phyloP scores from a whole-genome alignment of 2,888 invertebrate species.

The Lasioglossum calceatum region DNA sequence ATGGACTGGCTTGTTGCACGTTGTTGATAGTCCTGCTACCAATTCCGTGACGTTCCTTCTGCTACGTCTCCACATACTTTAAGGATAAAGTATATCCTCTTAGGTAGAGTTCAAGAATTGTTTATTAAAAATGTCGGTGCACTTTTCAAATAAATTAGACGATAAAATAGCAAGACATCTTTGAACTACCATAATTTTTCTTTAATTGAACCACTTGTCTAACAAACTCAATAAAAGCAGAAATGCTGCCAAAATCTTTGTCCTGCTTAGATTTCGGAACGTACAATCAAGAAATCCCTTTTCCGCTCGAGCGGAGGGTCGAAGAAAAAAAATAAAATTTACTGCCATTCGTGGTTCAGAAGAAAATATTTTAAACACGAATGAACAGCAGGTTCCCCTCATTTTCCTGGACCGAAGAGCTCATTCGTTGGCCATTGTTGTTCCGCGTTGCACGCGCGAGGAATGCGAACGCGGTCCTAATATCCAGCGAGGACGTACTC shows the following conservation, averaged over 20 bases:
- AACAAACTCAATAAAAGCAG: too few species aligned
- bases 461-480: conserved; percentile 50
- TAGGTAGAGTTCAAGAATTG: not conserved
- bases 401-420: conserved; percentile 21
- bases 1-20: not conserved
- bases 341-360: not conserved
- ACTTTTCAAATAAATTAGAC: not conserved
- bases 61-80: not conserved
- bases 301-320: not conserved
- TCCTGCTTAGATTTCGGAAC: not conserved
- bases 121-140: too few species aligned
- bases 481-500: conserved; percentile 23
- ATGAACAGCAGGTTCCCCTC: not conserved
- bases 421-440: conserved; percentile 63
- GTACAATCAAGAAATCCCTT: not conserved
- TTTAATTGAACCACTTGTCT: not conserved
- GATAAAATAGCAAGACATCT: not conserved
- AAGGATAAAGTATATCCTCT: not conserved
- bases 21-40: not conserved
- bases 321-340: not conserved
- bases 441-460: conserved; percentile 43
- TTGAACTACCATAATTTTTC: not conserved
- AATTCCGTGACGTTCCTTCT: not conserved
- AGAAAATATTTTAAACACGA: conserved; percentile 15
- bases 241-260: not conserved